A percentile compares a stretch with the other conserved stretches of the same genome.
Conservation (phyloP, 1,140 invertebrate species). For the Phenacoccus solenopsis region DNA sequence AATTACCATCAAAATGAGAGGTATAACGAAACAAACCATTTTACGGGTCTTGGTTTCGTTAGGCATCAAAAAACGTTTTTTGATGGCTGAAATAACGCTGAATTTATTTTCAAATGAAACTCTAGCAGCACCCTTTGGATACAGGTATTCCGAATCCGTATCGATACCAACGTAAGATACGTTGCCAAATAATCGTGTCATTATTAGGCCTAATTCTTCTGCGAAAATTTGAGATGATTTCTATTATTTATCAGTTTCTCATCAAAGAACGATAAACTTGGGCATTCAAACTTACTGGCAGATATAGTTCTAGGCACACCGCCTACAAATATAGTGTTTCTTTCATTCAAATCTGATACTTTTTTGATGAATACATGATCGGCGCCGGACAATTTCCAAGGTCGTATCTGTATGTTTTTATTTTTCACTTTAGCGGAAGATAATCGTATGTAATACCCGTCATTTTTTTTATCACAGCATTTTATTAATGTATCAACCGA, state of each 20-base stretch:
- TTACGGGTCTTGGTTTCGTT: constrained; percentile 4
- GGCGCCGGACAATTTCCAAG: not conserved
- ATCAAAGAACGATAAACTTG: too few relatives aligned
- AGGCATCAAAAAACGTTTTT: constrained; percentile 10
- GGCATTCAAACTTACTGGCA: not conserved
- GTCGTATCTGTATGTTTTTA: not conserved
- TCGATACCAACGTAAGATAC: constrained; percentile 4
- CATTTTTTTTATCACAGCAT: not conserved
- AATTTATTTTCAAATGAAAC: not conserved
- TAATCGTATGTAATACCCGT: not conserved
- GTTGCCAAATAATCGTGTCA: not conserved
- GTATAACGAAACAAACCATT: not conserved
- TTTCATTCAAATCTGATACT: not conserved
- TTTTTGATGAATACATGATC: not conserved
- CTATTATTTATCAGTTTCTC: too few relatives aligned
- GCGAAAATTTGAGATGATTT: not conserved
- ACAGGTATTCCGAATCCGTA: not conserved
- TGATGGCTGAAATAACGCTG: not conserved
- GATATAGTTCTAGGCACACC: not conserved
- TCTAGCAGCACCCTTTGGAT: not conserved
- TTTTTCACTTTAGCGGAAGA: not conserved
- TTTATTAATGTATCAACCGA: not conserved
- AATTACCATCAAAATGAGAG: too few relatives aligned
- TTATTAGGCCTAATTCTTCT: not conserved
- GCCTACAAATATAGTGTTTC: not conserved